Conservation (phyloP, 2,113 vertebrate genomes). For the Callipepla californica region DNA sequence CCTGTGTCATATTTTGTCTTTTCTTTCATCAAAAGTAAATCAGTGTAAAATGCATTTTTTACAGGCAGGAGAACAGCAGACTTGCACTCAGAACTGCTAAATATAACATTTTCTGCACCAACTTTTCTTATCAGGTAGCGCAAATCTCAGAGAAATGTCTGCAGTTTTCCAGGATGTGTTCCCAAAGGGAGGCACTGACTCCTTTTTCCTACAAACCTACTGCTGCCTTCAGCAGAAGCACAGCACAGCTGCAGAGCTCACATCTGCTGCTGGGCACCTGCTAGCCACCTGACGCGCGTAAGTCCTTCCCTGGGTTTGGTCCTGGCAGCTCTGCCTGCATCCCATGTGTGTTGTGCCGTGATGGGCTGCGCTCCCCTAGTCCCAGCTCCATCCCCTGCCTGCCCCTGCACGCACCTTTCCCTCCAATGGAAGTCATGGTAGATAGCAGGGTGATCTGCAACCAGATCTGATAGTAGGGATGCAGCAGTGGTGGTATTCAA, state of each 20-base stretch:
- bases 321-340: accelerated
- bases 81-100: neutral
- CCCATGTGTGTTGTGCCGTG: accelerated
- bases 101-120: neutral
- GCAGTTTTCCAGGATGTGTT: neutral
- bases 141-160: neutral
- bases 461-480: neutral
- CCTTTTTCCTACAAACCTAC: neutral
- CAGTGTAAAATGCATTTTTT: neutral
- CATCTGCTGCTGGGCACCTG: neutral
- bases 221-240: neutral
- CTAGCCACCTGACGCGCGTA: accelerated
- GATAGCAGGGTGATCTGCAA: accelerated
- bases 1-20: neutral
- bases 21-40: neutral
- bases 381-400: neutral
- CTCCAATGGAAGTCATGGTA: neutral
- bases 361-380: neutral
- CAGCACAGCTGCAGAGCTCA: accelerated
- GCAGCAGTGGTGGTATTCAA: neutral
- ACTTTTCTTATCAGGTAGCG: neutral
- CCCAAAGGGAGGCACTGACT: neutral
- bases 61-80: neutral
- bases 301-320: neutral
- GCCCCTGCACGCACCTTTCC: neutral